Conservation (phyloP, 2,113 vertebrate genomes). For the Euleptes europaea region DNA sequence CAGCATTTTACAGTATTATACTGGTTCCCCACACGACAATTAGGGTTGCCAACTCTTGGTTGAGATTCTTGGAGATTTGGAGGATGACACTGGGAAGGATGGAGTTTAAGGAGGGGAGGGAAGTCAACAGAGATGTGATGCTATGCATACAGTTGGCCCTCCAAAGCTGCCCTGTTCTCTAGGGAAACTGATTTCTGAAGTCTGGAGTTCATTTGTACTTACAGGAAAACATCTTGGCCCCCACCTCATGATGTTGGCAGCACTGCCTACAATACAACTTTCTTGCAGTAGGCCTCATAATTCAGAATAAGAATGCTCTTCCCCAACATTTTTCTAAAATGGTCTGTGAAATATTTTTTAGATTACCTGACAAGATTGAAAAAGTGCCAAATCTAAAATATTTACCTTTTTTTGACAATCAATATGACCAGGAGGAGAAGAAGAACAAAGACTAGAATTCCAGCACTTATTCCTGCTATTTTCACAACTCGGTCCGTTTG, state of each 20-base stretch:
- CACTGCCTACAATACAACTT: too few relatives aligned
- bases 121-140: too few relatives aligned
- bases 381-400: not conserved
- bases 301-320: conserved; percentile 8
- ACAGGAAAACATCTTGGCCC: too few relatives aligned
- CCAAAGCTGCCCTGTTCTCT: too few relatives aligned
- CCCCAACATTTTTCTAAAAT: conserved; percentile 3
- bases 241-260: too few relatives aligned
- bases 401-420: conserved; percentile 97
- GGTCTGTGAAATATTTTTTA: conserved; percentile 14
- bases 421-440: conserved; percentile 93
- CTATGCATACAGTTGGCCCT: too few relatives aligned
- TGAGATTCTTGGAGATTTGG: too few relatives aligned
- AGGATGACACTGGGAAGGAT: not conserved
- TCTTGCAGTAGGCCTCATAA: not conserved
- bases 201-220: too few relatives aligned
- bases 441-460: conserved; percentile 92
- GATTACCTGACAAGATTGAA: not conserved
- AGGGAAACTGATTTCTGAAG: too few relatives aligned
- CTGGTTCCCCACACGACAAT: not conserved
- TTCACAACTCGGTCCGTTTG: conserved; percentile 97
- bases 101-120: too few relatives aligned
- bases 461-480: conserved; percentile 96
- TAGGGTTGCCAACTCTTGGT: too few relatives aligned
- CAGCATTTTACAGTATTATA: conserved; percentile 2